Evolutionary conservation across 2,797 vertebrate species (phyloP), one percentile per base, ranked within the genome.

Genomic region (Myotis findleyi): DNA sequence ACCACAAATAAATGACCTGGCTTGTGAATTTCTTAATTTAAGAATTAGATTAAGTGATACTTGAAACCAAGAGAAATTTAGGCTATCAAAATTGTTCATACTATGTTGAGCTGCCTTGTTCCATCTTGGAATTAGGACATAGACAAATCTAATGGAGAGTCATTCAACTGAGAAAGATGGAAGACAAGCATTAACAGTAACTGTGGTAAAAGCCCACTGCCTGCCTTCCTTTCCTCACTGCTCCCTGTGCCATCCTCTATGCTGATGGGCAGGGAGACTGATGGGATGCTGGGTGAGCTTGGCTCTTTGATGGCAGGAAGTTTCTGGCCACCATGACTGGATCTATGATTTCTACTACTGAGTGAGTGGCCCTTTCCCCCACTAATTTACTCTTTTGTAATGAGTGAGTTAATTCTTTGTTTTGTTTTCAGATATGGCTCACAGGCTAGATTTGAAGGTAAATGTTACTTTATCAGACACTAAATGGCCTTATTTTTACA

Each of bases 11-110:
- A 92, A 51, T 68, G 3, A 44, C 21, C 66, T 59, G 21, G 11
- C 69, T 93, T 89, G 23, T 89, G 7, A 87, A 73, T 85, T 81
- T 44, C 11, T 94, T 90, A 79, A 81, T 83, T 90, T 71, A 33
- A 41, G 62, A 91, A 66, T 73, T 88, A 14, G 7, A 18, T 51
- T 49, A 51, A 68, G 36, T n/a, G 49, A 44, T 71, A 23, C 76
- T 84, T 83, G 11, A 85, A 79, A 38, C 23, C 7, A 33, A 59
- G 53, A 66, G 25, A 91, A 87, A 71, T 89, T 21, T 79, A 81
- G 90, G 13, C 72, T 38, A 6, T 80, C 68, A 33, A 4, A 89
- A 72, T 27, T 27, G 30, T 94, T 53, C 71, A 38, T 25, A 18
- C 59, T 49, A 17, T 44, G 23, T 57, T 51, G 62, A 57, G 13